Percentiles rank a stretch among this genome's conserved stretches.
These are phyloP conservation scores for Taxidea taxus DNA, from an alignment of 2,113 vertebrate species.

Conservation along the genomic window DNA sequence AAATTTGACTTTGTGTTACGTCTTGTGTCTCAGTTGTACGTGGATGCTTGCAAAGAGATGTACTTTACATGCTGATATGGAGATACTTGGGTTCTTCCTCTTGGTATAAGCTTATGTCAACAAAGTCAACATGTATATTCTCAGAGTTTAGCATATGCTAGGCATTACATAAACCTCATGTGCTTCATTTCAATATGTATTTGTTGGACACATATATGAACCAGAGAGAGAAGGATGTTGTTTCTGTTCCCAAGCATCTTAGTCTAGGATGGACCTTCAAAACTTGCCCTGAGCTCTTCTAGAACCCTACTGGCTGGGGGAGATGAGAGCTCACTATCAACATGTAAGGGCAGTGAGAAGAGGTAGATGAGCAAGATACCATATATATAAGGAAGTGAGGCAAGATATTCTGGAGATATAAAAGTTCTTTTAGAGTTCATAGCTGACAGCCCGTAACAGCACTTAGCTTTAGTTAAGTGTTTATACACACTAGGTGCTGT, in stretches of 20 bases:
- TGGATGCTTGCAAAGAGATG: neutral
- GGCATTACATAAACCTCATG: neutral
- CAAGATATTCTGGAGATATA: neutral
- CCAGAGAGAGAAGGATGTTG: neutral
- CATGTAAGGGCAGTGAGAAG: neutral
- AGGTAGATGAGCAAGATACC: neutral
- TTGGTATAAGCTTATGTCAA: neutral
- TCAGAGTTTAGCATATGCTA: neutral
- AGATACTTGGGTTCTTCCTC: neutral
- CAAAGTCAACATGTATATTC: neutral
- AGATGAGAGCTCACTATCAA: neutral
- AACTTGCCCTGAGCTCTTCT: constrained; percentile 75
- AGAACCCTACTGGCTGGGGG: neutral
- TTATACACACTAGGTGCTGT: neutral
- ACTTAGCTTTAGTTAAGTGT: neutral
- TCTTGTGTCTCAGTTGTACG: neutral
- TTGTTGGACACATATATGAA: neutral
- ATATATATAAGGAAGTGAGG: neutral
- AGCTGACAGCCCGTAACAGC: neutral
- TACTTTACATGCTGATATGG: neutral
- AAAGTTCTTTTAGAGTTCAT: neutral
- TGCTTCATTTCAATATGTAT: neutral
- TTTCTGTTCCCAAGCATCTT: neutral
- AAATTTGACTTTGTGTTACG: constrained; percentile 25
- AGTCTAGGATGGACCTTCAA: constrained; percentile 5